Conservation (phyloP, 64 coral and sea anemone species). For the Hydrozoanthus tunicans region DNA sequence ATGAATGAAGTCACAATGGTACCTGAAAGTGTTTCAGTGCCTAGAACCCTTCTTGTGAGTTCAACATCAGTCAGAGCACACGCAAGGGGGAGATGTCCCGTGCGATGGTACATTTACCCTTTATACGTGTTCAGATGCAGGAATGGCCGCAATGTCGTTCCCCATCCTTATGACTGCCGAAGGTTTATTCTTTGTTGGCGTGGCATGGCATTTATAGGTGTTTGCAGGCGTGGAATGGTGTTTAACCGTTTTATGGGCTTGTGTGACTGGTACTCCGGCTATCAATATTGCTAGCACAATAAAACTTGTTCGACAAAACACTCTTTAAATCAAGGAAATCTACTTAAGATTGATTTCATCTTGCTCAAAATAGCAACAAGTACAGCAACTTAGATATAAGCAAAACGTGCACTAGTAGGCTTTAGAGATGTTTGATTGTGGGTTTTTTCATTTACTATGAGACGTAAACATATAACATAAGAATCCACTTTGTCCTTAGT, state of each 20-base stretch:
- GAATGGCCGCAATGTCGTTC: not conserved
- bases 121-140: constrained; percentile 9
- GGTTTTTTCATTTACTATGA: no score
- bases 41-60: not conserved
- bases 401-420: no score
- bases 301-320: not conserved
- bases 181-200: constrained; percentile 53
- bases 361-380: no score
- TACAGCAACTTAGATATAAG: no score
- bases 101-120: constrained; percentile 25
- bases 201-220: constrained; percentile 20
- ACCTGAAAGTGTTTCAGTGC: no score
- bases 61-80: not conserved
- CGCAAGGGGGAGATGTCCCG: constrained; percentile 2
- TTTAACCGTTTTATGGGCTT: constrained; percentile 4
- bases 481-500: no score
- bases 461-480: no score
- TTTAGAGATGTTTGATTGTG: no score
- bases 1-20: no score
- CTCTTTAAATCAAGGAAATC: no score
- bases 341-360: no score
- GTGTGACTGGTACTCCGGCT: constrained; percentile 8
- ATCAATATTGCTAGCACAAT: not conserved
- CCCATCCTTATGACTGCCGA: constrained; percentile 1
- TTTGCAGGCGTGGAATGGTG: constrained; percentile 24